Conservation (phyloP, 2,797 vertebrate genomes). For the Cyclura pinguis region DNA sequence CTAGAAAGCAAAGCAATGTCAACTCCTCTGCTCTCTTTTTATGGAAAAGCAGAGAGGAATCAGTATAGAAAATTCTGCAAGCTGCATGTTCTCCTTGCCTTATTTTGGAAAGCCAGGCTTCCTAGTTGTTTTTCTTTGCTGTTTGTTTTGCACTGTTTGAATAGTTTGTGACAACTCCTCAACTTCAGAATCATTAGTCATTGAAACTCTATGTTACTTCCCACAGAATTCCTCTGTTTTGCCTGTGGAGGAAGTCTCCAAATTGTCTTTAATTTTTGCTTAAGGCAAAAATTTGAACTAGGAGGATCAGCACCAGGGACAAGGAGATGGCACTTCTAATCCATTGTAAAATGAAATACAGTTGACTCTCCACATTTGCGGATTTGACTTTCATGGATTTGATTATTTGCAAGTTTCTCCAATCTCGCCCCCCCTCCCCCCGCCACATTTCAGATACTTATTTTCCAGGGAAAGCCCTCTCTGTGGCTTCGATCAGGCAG, state of each 20-base stretch:
- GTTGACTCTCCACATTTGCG: too few species aligned
- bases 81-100: too few species aligned
- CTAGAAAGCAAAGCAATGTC: too few species aligned
- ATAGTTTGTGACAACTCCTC: background rate
- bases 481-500: too few species aligned
- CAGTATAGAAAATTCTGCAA: too few species aligned
- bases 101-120: background rate
- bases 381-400: too few species aligned
- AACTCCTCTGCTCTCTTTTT: too few species aligned
- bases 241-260: background rate
- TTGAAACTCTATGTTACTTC: background rate
- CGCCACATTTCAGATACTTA: too few species aligned
- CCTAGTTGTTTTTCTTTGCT: background rate
- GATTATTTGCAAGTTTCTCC: too few species aligned
- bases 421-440: too few species aligned
- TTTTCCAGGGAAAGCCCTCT: too few species aligned
- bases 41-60: too few species aligned
- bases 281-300: background rate
- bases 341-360: background rate
- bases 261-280: background rate
- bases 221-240: background rate
- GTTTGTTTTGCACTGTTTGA: background rate
- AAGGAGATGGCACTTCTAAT: background rate
- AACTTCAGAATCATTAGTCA: background rate
- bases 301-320: background rate